Base-by-base conservation (phyloP, 2,888 invertebrate genomes). In the Cremastinae sp. region DNA sequence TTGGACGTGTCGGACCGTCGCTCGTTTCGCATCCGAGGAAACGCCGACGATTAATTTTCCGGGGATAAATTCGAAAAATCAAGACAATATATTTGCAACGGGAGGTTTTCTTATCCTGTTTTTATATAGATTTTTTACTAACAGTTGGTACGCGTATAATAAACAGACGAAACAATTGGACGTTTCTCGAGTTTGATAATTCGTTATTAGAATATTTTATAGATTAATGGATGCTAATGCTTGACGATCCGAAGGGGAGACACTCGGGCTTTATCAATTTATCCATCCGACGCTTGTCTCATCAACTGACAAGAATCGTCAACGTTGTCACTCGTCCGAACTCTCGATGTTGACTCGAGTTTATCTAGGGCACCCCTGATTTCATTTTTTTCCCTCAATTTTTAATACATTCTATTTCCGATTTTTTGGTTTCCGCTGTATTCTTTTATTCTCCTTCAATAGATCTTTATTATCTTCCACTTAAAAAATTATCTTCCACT, bases 171-270 rank as follows among this genome's bases (percentile, higher is more conserved):
- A n/a, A n/a, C n/a, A n/a, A n/a, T n/a, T n/a, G 12, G 28, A 61
- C 45, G 45, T 4, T 14, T 47, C 16, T 28, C 47, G 10, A 47
- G 18, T 35, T 61, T 61, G 22, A 61, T 45, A 43, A 61, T 45
- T 59, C 28, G n/a, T 61, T 16, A 45, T 61, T 61, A 39, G 47
- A 45, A 61, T 61, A 45, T 28, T 47, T 61, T 16, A 47, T 61
- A 28, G 18, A 45, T 47, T 47, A 61, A 61, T 61, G 35, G 61
- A 20, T 14, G 41, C 14, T 61, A 16, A 61, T 61, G 61, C 61
- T 45, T 47, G 18, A 45, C 47, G 61, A 47, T 28, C 14, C 35
- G 61, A 22, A 61, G 61, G 61, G 61, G 61, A 61, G 47, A 61
- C 59, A 18, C 9, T 5, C 22, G 22, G n/a, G 12, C 41, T 43